Base-by-base conservation (phyloP, 1,140 invertebrate genomes). In the Brachionus rotundiformis region DNA sequence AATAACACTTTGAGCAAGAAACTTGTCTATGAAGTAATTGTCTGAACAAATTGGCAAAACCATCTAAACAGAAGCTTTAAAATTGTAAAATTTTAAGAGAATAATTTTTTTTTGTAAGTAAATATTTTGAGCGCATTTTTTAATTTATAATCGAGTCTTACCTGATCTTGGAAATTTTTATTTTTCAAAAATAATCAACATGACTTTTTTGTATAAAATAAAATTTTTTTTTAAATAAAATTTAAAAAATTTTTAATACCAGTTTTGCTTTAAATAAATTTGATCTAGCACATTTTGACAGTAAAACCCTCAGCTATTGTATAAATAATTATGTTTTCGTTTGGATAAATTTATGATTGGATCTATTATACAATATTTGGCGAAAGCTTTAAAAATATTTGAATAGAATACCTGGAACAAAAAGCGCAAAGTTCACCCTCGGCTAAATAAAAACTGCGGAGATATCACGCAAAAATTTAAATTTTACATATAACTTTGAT, bases 21-120 rank as follows among this genome's bases (percentile, higher is more conserved):
- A 31, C 47, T 79, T 59, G 76, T 79, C 19, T 79, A 79, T 41
- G 76, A 79, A 39, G 76, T 79, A 19, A 79, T 79, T 36, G 76
- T 79, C 11, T 79, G 16, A 63, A 63, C 10, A 10, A 54, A 19
- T 54, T 54, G 47, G 47, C 19, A 73, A 73, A 73, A 16, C 23
- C 16, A 73, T 25, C 10, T 11, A 47, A 44, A 73, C 8, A 44
- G 16, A 41, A 73, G 39, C 33, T 73, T 44, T 44, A 47, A 73
- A 31, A 44, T 73, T 71, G 33, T 71, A 36, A 36, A 71, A 3
- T 39, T 71, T 36, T 36, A 6, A 39, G 31, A 68, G 68, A 25
- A 73, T 44, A 73, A 73, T 41, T 73, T 73, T 73, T 73, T 73
- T 73, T 11, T 73, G 63, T 68, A 68, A 68, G 63, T 68, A 68